phyloP scores from a whole-genome alignment of 2,113 vertebrate genomes.

The Ifrita kowaldi region DNA sequence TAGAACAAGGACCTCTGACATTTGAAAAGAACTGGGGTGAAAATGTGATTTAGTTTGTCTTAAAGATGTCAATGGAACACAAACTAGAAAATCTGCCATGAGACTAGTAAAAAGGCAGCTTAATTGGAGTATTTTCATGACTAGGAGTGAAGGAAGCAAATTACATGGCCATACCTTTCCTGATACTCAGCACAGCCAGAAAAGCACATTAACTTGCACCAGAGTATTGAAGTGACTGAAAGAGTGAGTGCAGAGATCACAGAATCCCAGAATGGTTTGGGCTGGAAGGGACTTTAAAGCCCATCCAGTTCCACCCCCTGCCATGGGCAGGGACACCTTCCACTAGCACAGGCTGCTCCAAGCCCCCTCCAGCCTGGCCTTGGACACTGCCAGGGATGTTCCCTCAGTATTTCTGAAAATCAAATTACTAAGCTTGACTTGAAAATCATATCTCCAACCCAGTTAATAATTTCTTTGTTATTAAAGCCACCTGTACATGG shows the following conservation, averaged over 20 bases:
- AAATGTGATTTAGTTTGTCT: background rate
- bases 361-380: accelerated
- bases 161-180: background rate
- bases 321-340: background rate
- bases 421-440: background rate
- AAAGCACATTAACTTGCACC: background rate
- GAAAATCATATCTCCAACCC: background rate
- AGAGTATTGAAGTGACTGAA: background rate
- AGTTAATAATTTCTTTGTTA: background rate
- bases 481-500: background rate
- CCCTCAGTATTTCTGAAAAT: background rate
- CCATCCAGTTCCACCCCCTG: background rate
- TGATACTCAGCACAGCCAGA: background rate
- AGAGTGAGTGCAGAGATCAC: background rate
- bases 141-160: background rate
- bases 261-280: background rate
- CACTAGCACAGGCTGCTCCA: accelerated
- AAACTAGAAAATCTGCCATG: background rate
- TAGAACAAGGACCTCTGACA: background rate
- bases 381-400: background rate
- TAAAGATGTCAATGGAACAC: background rate
- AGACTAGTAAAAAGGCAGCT: background rate
- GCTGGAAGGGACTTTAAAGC: background rate
- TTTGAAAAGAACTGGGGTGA: background rate
- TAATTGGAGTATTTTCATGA: background rate